Evolutionary conservation across 1,140 invertebrate genomes (phyloP).

Genomic region (Apis cerana): DNA sequence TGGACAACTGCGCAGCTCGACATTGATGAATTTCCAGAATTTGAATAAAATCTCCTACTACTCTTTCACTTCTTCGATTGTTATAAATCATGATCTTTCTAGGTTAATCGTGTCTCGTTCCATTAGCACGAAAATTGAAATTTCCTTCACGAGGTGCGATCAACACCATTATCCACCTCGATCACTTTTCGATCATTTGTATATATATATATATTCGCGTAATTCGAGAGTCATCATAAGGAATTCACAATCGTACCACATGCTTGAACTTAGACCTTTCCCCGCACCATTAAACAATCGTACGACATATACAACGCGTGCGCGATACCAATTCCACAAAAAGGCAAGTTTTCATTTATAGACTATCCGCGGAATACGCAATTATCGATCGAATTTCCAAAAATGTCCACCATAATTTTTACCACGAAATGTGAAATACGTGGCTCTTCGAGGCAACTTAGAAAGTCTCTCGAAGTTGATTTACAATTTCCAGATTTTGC

Average conservation of each 20-base stretch:
- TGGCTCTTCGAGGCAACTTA: slow-evolving; percentile 4
- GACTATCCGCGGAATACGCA: background rate
- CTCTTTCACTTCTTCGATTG: background rate
- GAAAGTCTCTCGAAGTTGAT: slow-evolving; percentile 34
- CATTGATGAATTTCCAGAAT: background rate
- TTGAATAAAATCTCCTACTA: background rate
- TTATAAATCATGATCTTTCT: slow-evolving; percentile 5
- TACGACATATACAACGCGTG: background rate
- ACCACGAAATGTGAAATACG: background rate
- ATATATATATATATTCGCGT: background rate
- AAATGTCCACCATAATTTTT: background rate
- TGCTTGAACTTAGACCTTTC: slow-evolving; percentile 21
- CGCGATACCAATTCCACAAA: background rate
- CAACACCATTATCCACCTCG: background rate
- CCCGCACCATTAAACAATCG: background rate
- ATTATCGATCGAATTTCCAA: slow-evolving; percentile 26
- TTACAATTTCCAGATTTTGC: slow-evolving; percentile 46
- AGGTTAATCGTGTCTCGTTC: background rate
- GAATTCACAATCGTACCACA: slow-evolving; percentile 5
- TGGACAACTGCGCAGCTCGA: background rate
- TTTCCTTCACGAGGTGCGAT: background rate
- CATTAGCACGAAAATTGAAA: slow-evolving; percentile 8
- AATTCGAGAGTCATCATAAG: background rate
- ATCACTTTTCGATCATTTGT: background rate
- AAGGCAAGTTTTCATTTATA: background rate